Base-by-base conservation (phyloP, 2,888 invertebrate genomes). In the Julus scanicus region DNA sequence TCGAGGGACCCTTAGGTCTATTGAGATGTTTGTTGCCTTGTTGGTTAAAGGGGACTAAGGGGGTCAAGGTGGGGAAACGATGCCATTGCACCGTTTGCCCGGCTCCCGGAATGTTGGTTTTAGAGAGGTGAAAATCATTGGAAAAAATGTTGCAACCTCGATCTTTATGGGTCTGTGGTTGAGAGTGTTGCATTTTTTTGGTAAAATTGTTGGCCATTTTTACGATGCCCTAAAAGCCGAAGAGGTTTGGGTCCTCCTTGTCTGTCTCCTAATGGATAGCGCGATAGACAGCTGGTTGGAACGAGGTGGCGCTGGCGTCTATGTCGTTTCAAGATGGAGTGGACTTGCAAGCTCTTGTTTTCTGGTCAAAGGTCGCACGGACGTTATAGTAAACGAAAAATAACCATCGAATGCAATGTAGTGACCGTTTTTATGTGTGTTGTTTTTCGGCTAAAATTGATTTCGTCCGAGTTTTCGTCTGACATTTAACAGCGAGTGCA, bases 1-100 rank as follows among this genome's bases (percentile, higher is more conserved):
- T 4, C 71, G 2, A 71, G 5, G 29, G 71, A 11, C 71, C 49
- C 29, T 6, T 71, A 29, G 29, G 71, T 29, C 71, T 71, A 71
- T 71, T 71, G 71, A 71, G 71, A 71, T 71, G 71, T 71, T 71
- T 71, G 71, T 71, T 71, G 71, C 29, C n/a, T 71, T 63, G 63
- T 63, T 63, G 63, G 63, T 63, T n/a, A 49, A 49, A n/a, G 49
- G 48, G 48, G 48, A 9, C 48, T 48, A 15, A 63, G 57, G 63
- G 63, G 63, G 63, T 63, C 63, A n/a, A 63, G 63, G 63, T n/a
- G n/a, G n/a, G n/a, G n/a, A n/a, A n/a, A n/a, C n/a, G n/a, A n/a
- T n/a, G n/a, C n/a, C n/a, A n/a, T n/a, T n/a, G n/a, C n/a, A n/a
- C n/a, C n/a, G n/a, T n/a, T n/a, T n/a, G n/a, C n/a, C n/a, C n/a